Base-by-base conservation (phyloP, 2,113 vertebrate genomes). In the Bagarius yarrelli region DNA sequence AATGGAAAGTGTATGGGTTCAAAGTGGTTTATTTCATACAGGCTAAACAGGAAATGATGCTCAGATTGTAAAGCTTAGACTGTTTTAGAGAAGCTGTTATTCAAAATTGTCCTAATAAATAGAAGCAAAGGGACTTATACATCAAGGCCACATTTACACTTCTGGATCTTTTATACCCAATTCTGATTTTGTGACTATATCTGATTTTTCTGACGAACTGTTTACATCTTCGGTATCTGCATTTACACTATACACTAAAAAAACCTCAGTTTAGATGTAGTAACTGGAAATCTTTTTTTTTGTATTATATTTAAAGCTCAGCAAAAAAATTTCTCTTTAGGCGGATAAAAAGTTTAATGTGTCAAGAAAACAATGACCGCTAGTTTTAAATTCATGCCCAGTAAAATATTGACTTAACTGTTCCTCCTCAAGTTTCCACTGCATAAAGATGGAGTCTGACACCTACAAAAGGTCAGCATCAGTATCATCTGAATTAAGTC, bases 401-500 rank as follows among this genome's bases (percentile, higher is more conserved):
- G 72, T 74, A 36, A 56, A 74, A 73, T 23, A 73, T 23, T 30
- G 70, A 55, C 70, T 56, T 14, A 19, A 36, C 30, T 36, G 19
- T 32, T 36, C 36, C 72, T 75, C 23, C 72, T 75, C 72, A 59
- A 40, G 55, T 75, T 75, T 75, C 72, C 15, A 4, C 23, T 75
- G 72, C 72, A 75, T 75, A 75, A 57, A 57, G 30, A 75, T 40
- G 6, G 32, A 40, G 32, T 40, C 32, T 11, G 55, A 75, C 11
- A 32, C 72, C 53, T 59, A 25, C 21, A 0, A 75, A 75, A 75
- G 72, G 72, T 75, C 72, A 75, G 5, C 52, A 75, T 18, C 72
- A 59, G 72, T 75, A 75, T 57, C 53, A 34, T 59, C 32, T 40
- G 32, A 57, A 75, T 75, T 59, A 75, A 75, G 53, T 59, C 55